Percentiles rank a stretch among this genome's conserved stretches.
phyloP scores from a whole-genome alignment of 2,888 invertebrate species.

The Rapana venosa region DNA sequence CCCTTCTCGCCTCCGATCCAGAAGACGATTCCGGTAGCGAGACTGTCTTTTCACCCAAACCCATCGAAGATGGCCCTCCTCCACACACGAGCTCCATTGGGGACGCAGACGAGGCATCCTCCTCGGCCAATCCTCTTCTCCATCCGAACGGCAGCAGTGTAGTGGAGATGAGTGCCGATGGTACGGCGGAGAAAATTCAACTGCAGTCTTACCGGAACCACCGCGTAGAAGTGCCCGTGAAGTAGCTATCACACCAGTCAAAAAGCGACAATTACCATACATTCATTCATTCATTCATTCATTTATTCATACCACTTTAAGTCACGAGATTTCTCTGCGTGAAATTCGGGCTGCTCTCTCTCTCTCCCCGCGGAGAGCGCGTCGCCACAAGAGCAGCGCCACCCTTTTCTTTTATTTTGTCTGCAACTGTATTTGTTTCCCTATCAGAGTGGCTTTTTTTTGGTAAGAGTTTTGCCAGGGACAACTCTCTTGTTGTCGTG shows the following conservation, averaged over 20 bases:
- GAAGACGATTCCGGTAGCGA: slow-evolving; percentile 55
- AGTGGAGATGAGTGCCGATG: neutral
- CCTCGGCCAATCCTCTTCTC: neutral
- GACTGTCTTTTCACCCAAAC: neutral
- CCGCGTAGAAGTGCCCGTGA: neutral
- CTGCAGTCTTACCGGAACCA: neutral
- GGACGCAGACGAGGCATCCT: neutral
- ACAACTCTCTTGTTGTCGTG: too few species aligned
- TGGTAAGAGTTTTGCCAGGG: too few species aligned
- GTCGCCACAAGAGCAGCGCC: too few species aligned
- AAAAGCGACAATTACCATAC: too few species aligned
- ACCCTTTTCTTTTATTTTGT: too few species aligned
- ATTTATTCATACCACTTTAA: too few species aligned
- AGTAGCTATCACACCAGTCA: neutral
- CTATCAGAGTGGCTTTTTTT: too few species aligned
- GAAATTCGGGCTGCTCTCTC: too few species aligned
- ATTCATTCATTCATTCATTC: too few species aligned
- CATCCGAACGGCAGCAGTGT: neutral
- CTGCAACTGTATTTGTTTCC: too few species aligned
- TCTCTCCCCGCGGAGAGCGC: too few species aligned
- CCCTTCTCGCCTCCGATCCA: slow-evolving; percentile 55
- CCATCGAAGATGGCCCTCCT: neutral
- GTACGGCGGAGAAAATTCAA: neutral
- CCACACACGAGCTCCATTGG: neutral
- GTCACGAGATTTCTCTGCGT: too few species aligned